Percentiles rank a stretch among this genome's conserved stretches.
phyloP scores from a whole-genome alignment of 2,888 invertebrate species.

The Drosophila vallismaia region DNA sequence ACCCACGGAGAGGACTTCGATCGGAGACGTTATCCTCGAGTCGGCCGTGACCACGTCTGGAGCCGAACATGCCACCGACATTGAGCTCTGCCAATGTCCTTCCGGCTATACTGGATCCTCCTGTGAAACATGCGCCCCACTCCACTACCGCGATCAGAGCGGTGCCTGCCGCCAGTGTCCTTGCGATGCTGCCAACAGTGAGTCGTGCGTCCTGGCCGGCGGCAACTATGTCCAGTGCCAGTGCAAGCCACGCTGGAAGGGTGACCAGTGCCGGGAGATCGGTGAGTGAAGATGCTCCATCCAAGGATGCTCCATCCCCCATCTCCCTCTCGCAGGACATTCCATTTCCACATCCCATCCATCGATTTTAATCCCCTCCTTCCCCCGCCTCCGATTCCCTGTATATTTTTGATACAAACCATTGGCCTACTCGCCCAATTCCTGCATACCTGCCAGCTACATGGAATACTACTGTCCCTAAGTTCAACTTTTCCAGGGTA shows the following conservation, averaged over 20 bases:
- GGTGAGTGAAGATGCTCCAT: slow-evolving; percentile 83
- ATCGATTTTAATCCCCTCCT: neutral
- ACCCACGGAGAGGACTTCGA: slow-evolving; percentile 84
- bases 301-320: too few species aligned
- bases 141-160: slow-evolving; percentile 88
- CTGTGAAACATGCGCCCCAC: slow-evolving; percentile 90
- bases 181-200: slow-evolving; percentile 85
- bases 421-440: slow-evolving; percentile 19
- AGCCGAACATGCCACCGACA: slow-evolving; percentile 88
- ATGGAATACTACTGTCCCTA: slow-evolving; percentile 10
- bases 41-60: slow-evolving; percentile 88
- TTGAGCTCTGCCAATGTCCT: slow-evolving; percentile 95
- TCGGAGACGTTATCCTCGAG: slow-evolving; percentile 94
- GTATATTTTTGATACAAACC: slow-evolving; percentile 13
- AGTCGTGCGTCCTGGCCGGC: slow-evolving; percentile 85
- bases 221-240: slow-evolving; percentile 88
- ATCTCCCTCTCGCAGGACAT: too few species aligned
- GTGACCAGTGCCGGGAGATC: slow-evolving; percentile 86
- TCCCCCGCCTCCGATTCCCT: neutral
- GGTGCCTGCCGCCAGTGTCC: slow-evolving; percentile 87
- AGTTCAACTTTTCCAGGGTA: slow-evolving; percentile 6
- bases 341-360: too few species aligned
- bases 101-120: slow-evolving; percentile 92
- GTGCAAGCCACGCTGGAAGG: slow-evolving; percentile 89
- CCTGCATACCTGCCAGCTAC: slow-evolving; percentile 28